Conservation (phyloP, 1,140 invertebrate species). For the Scaptodrosophila lebanonensis region DNA sequence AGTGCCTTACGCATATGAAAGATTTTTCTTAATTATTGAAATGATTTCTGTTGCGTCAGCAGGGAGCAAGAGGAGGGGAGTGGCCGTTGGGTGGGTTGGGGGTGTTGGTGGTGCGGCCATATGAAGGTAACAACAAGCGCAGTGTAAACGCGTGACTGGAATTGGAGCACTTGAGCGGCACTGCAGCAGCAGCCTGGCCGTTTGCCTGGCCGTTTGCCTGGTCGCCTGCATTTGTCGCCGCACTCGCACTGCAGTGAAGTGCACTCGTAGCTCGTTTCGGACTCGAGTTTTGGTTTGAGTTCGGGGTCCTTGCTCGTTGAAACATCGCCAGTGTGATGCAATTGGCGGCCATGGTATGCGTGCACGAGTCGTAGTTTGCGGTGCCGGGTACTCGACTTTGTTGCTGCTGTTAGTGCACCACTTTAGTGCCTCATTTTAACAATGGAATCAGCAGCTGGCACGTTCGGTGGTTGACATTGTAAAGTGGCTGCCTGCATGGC, state of each 20-base stretch:
- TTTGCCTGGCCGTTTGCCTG: too few relatives aligned
- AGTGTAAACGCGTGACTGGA: too few relatives aligned
- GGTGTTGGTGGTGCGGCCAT: too few relatives aligned
- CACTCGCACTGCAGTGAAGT: slow-evolving; percentile 45
- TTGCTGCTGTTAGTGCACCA: slow-evolving; percentile 19
- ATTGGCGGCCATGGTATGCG: slow-evolving; percentile 54
- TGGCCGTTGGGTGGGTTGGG: too few relatives aligned
- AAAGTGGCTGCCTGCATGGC: slow-evolving; percentile 22
- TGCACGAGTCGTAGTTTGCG: slow-evolving; percentile 70
- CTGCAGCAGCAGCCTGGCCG: too few relatives aligned
- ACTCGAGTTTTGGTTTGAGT: slow-evolving; percentile 51
- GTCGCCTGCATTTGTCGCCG: slow-evolving; percentile 52
- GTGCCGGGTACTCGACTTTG: slow-evolving; percentile 42
- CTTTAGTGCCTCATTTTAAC: slow-evolving; percentile 56
- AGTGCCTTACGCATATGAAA: slow-evolving; percentile 57
- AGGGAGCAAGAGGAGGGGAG: slow-evolving; percentile 17
- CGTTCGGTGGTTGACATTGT: slow-evolving; percentile 51
- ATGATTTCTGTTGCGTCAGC: slow-evolving; percentile 56
- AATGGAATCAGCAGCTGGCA: slow-evolving; percentile 59
- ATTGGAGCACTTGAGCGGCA: too few relatives aligned
- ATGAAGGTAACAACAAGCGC: too few relatives aligned
- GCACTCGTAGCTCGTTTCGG: background rate
- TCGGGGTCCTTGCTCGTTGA: slow-evolving; percentile 46
- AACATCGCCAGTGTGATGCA: slow-evolving; percentile 57
- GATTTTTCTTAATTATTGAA: slow-evolving; percentile 69